Evolutionary conservation across 2,797 vertebrate species (phyloP).

Genomic region (Danio tinwini): DNA sequence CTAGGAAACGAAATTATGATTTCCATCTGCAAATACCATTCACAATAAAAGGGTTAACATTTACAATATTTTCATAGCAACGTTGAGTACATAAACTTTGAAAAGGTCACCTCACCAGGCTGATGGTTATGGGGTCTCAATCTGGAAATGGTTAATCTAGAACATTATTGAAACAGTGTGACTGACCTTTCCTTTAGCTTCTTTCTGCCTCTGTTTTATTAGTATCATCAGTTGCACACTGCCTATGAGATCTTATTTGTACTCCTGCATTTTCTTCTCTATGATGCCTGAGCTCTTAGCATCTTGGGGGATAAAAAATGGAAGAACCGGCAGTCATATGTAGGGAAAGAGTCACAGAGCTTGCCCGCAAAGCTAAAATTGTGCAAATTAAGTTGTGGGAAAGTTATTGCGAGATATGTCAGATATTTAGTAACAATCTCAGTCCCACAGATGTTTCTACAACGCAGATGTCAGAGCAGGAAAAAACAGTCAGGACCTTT

Average conservation of each 20-base stretch:
- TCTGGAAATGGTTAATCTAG: slow-evolving; percentile 63
- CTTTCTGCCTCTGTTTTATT: slow-evolving; percentile 59
- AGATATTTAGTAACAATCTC: slow-evolving; percentile 72
- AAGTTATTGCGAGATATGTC: slow-evolving; percentile 80
- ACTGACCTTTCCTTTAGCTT: slow-evolving; percentile 68
- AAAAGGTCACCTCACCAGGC: slow-evolving; percentile 70
- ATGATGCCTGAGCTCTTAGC: background rate
- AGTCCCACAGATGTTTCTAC: slow-evolving; percentile 71
- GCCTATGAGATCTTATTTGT: background rate
- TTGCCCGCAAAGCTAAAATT: slow-evolving; percentile 35
- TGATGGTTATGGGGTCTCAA: slow-evolving; percentile 64
- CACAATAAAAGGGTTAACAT: slow-evolving; percentile 45
- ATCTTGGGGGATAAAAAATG: slow-evolving; percentile 50
- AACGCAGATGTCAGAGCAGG: slow-evolving; percentile 74
- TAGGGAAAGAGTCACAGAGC: background rate
- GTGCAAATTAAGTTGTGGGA: slow-evolving; percentile 74
- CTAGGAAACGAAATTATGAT: slow-evolving; percentile 41
- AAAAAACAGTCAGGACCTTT: slow-evolving; percentile 77
- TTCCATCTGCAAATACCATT: slow-evolving; percentile 21
- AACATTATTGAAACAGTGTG: slow-evolving; percentile 65
- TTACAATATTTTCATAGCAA: slow-evolving; percentile 63
- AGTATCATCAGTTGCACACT: background rate
- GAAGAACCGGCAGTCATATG: background rate
- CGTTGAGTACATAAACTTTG: slow-evolving; percentile 60
- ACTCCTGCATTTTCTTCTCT: slow-evolving; percentile 49